These are phyloP conservation scores for Psettodes erumei DNA, from an alignment of 2,113 vertebrate genomes.

Conservation along the genomic window DNA sequence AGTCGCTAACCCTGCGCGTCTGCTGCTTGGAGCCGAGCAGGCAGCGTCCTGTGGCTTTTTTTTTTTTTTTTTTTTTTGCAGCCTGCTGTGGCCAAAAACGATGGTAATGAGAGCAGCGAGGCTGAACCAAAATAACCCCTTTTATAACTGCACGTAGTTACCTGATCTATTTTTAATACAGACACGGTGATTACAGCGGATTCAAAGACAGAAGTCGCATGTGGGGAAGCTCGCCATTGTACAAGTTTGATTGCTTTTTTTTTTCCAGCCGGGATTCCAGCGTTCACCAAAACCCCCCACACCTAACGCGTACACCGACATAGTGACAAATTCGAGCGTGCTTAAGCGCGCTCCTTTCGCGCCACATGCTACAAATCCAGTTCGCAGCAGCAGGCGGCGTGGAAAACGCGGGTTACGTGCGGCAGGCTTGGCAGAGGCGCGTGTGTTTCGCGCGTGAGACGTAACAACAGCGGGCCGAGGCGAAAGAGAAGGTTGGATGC, in stretches of 20 bases:
- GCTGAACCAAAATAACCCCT: background rate
- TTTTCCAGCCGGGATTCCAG: too few species aligned
- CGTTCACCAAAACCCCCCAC: too few species aligned
- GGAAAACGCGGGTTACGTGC: background rate
- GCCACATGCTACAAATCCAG: background rate
- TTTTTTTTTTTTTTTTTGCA: too few species aligned
- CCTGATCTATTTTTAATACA: background rate
- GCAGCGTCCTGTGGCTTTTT: background rate
- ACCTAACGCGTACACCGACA: too few species aligned
- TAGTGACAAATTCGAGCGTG: background rate
- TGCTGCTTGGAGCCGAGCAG: background rate
- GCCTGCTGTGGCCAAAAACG: background rate
- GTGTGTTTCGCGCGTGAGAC: background rate
- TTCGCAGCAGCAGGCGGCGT: background rate
- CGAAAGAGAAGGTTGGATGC: background rate
- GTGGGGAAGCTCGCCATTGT: too few species aligned
- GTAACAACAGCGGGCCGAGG: background rate
- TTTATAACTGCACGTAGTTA: background rate
- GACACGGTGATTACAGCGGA: background rate
- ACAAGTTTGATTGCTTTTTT: too few species aligned
- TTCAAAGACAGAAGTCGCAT: too few species aligned
- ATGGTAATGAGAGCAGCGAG: background rate
- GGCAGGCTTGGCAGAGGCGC: background rate
- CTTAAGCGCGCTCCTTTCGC: too few species aligned
- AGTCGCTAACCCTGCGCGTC: background rate